Evolutionary conservation across 2,113 vertebrate species (phyloP).

Genomic region (Esox niger): DNA sequence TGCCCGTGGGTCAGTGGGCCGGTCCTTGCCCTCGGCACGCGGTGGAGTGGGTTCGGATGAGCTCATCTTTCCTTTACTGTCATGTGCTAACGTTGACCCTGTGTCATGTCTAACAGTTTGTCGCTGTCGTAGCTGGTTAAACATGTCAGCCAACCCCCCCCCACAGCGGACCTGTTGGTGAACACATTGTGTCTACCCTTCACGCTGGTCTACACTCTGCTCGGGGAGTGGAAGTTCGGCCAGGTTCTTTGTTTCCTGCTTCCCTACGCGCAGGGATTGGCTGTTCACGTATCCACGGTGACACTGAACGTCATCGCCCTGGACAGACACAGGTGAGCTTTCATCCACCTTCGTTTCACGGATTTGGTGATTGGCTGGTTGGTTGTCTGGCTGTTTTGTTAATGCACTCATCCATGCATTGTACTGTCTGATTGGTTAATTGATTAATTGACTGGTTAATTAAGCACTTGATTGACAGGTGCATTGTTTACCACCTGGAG

Average conservation of each 20-base stretch:
- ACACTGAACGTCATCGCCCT: conserved; percentile 92
- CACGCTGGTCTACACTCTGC: conserved; percentile 89
- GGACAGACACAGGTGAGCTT: conserved; percentile 85
- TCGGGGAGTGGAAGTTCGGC: conserved; percentile 92
- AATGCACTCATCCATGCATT: too few relatives aligned
- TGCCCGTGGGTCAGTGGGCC: too few relatives aligned
- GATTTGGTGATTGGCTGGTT: background rate
- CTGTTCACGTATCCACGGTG: conserved; percentile 91
- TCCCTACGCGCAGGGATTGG: conserved; percentile 89
- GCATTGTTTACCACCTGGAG: conserved; percentile 91
- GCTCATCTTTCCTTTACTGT: too few relatives aligned
- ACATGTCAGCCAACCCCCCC: too few relatives aligned
- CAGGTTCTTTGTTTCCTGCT: conserved; percentile 86
- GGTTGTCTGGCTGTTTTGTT: background rate
- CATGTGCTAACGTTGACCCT: too few relatives aligned
- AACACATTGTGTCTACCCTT: conserved; percentile 93
- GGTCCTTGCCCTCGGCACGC: too few relatives aligned
- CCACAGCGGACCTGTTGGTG: conserved; percentile 86
- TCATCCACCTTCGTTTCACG: background rate
- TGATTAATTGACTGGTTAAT: background rate
- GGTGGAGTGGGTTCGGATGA: too few relatives aligned
- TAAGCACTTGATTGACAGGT: conserved; percentile 69
- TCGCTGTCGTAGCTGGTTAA: too few relatives aligned
- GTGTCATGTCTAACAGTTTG: too few relatives aligned
- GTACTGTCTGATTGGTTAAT: background rate